These are phyloP conservation scores for Acromyrmex echinatior DNA, from an alignment of 1,140 invertebrate species.

Conservation along the genomic window DNA sequence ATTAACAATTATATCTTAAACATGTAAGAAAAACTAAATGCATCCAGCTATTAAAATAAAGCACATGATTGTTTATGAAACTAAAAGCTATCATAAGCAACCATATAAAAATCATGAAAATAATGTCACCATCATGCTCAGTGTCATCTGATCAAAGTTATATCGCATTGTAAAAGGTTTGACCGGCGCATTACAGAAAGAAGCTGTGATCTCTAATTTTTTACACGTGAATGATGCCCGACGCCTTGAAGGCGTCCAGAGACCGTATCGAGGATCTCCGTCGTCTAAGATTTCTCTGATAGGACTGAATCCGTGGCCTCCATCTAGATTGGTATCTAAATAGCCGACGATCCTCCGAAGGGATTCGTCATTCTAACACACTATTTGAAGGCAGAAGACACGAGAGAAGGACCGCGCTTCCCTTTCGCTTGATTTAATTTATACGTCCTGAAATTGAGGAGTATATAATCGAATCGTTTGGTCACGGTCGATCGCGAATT, in stretches of 20 bases:
- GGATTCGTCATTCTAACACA: slow-evolving; percentile 85
- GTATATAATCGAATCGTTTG: slow-evolving; percentile 43
- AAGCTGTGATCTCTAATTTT: slow-evolving; percentile 54
- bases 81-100: not conserved
- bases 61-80: not conserved
- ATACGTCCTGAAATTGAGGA: slow-evolving; percentile 77
- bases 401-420: slow-evolving; percentile 44
- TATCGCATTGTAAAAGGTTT: slow-evolving; percentile 49
- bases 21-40: not conserved
- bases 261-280: slow-evolving; percentile 58
- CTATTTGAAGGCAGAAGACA: slow-evolving; percentile 58
- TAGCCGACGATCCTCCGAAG: slow-evolving; percentile 79
- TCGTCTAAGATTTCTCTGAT: slow-evolving; percentile 74
- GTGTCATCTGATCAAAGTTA: slow-evolving; percentile 52
- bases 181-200: slow-evolving; percentile 50
- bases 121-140: slow-evolving; percentile 24
- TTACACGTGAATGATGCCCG: slow-evolving; percentile 45
- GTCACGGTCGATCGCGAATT: slow-evolving; percentile 13
- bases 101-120: not conserved
- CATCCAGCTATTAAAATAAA: not conserved
- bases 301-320: slow-evolving; percentile 72
- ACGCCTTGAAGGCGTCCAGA: slow-evolving; percentile 38
- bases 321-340: slow-evolving; percentile 84
- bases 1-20: too few species aligned
- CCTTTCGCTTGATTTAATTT: slow-evolving; percentile 81